A percentile compares a stretch with the other conserved stretches of the same genome.
phyloP scores from a whole-genome alignment of 2,113 vertebrate species.

The Tragelaphus imberbis region DNA sequence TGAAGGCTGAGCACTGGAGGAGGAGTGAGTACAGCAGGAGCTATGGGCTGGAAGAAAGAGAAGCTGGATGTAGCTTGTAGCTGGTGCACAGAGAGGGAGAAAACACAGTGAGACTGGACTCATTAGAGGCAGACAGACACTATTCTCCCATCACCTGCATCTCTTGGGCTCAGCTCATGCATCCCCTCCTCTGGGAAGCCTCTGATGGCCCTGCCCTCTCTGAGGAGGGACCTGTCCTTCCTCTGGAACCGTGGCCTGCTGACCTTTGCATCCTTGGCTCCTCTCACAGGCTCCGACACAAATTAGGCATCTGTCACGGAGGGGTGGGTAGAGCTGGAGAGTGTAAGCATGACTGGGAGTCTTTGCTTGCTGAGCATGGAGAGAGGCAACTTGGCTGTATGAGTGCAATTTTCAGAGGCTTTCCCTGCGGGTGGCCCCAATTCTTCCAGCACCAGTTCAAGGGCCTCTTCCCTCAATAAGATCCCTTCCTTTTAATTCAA shows the following conservation, averaged over 20 bases:
- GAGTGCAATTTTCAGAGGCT: neutral
- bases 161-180: neutral
- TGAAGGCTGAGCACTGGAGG: neutral
- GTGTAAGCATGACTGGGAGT: neutral
- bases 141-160: neutral
- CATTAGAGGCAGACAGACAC: neutral
- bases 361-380: neutral
- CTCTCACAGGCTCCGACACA: neutral
- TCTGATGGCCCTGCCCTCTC: neutral
- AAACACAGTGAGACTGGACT: neutral
- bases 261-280: neutral
- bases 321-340: fast-evolving
- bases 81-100: neutral
- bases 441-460: neutral
- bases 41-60: neutral
- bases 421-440: neutral
- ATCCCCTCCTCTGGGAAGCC: neutral
- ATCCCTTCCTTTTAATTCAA: conserved; percentile 30
- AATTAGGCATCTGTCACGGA: neutral
- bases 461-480: neutral
- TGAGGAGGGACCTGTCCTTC: too few species aligned
- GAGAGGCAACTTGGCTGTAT: neutral
- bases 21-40: neutral
- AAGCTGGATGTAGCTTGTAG: fast-evolving
- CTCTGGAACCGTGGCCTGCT: neutral